Evolutionary conservation across 2,113 vertebrate genomes (phyloP), one percentile per base, ranked within the genome.

Genomic region (Mesembrinibis cayennensis): DNA sequence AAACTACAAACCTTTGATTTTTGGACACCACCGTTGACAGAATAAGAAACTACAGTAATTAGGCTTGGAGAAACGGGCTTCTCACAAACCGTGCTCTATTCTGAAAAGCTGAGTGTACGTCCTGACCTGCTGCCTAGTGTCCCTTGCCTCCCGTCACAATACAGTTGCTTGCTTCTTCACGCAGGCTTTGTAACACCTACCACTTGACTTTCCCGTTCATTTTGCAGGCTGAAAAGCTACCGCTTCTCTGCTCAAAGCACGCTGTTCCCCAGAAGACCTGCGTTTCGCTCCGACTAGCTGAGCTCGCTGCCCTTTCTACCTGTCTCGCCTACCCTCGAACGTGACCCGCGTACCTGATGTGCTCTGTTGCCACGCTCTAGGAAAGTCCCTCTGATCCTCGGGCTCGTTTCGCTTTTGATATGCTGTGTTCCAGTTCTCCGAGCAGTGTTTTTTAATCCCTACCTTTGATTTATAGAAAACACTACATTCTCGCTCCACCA

Each of bases 341-440:
- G 1, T 29, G 87, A 50, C 62, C 65, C 0, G 2, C 27, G 67
- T 34, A 32, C 72, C 30, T 7, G 3, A 25, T 10, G 56, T 40
- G 55, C 58, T 61, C 59, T 12, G 13, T 9, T 71, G 47, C 69
- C 26, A 23, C 25, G 45, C 32, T 18, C 45, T 16, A 27, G 50
- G 18, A 13, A 79, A 52, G 38, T 11, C 20, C n/a, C 66, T 80
- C 90, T 79, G 61, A 32, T 52, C n/a, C 85, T 44, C 13, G 10
- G 59, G 38, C 79, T 83, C 5, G 0, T 45, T 84, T 65, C 0
- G 6, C 47, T 78, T 73, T 81, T 36, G 34, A 65, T 32, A 20
- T 0, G 1, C 61, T 53, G 58, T 2, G 0, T 88, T 80, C 40
- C 59, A 21, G 13, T 34, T 56, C 73, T 67, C 13, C 0, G 3